Conservation (phyloP, 1,140 invertebrate genomes). For the Amyelois transitella region DNA sequence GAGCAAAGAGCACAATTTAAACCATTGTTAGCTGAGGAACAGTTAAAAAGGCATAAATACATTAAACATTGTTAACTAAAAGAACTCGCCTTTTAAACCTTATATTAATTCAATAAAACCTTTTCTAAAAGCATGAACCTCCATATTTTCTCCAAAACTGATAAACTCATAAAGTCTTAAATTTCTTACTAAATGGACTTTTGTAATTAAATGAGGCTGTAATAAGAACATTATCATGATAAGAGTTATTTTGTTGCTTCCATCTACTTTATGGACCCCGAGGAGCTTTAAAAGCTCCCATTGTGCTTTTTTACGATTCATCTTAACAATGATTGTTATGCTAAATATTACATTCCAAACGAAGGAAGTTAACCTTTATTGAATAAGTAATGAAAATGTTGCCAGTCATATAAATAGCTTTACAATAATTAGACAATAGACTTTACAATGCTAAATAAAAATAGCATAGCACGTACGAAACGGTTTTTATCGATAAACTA, state of each 20-base stretch:
- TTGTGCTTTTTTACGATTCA: slow-evolving; percentile 19
- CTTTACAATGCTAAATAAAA: no score
- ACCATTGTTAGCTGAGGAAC: no score
- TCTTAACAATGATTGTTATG: slow-evolving; percentile 11
- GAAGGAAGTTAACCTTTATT: not conserved
- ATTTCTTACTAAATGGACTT: slow-evolving; percentile 1
- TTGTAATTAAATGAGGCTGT: slow-evolving; percentile 2
- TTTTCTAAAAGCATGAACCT: no score
- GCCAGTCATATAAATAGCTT: not conserved
- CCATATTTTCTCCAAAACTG: no score
- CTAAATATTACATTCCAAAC: not conserved
- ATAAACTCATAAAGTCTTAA: not conserved
- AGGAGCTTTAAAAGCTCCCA: slow-evolving; percentile 12
- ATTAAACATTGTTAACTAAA: no score
- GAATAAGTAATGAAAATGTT: not conserved
- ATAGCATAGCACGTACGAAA: no score
- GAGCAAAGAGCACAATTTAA: no score
- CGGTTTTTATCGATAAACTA: no score
- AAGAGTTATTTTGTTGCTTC: slow-evolving; percentile 17
- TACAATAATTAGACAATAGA: no score
- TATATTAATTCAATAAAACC: not conserved
- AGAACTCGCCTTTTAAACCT: no score
- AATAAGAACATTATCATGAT: slow-evolving; percentile 17
- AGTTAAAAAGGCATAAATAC: no score
- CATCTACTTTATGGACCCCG: slow-evolving; percentile 17